A percentile compares a stretch with the other conserved stretches of the same genome.
Evolutionary conservation across 2,888 invertebrate species (phyloP).

Genomic region (Lasioglossum pauxillum): DNA sequence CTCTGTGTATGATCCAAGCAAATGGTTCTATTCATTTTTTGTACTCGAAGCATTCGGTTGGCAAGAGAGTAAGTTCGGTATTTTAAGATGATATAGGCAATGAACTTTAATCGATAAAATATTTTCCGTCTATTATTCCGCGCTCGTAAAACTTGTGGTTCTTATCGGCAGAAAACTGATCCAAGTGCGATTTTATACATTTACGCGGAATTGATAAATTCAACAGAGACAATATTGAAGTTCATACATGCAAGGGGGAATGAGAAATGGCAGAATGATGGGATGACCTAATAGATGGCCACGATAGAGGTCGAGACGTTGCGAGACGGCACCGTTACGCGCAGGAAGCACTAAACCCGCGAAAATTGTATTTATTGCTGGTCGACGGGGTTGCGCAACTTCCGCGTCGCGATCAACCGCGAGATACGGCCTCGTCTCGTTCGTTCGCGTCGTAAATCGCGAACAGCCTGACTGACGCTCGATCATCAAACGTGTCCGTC

Average conservation of each 20-base stretch:
- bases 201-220: too few relatives aligned
- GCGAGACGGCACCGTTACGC: constrained; percentile 29
- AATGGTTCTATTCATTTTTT: too few relatives aligned
- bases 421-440: constrained; percentile 9
- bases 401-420: constrained; percentile 37
- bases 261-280: background rate
- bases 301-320: background rate
- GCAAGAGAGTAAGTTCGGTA: too few relatives aligned
- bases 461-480: background rate
- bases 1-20: background rate
- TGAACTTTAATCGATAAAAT: too few relatives aligned
- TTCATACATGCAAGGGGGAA: too few relatives aligned
- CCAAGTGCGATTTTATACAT: too few relatives aligned
- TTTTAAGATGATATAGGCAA: too few relatives aligned
- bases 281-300: background rate
- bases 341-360: constrained; percentile 15
- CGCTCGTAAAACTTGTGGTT: too few relatives aligned
- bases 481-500: background rate
- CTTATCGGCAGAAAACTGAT: too few relatives aligned
- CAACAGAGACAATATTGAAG: too few relatives aligned
- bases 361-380: constrained; percentile 34
- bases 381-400: constrained; percentile 30
- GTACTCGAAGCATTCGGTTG: too few relatives aligned
- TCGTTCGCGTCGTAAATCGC: constrained; percentile 20
- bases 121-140: too few relatives aligned